Evolutionary conservation across 1,140 invertebrate species (phyloP).

Genomic region (Antheraea mylitta): DNA sequence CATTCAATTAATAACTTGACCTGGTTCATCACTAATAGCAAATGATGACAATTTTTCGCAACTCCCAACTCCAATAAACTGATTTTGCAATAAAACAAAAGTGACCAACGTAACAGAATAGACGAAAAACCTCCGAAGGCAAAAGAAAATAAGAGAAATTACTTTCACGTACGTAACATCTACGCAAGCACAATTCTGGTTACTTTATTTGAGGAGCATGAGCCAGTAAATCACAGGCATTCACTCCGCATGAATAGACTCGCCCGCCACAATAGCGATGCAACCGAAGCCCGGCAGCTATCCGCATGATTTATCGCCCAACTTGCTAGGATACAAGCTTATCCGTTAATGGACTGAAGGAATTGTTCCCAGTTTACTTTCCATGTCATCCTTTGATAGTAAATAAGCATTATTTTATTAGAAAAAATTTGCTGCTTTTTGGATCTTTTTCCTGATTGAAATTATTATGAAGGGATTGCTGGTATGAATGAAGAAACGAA

Average conservation of each 20-base stretch:
- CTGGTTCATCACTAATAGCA: too few relatives aligned
- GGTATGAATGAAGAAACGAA: too few relatives aligned
- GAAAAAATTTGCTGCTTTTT: too few relatives aligned
- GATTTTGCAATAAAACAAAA: neutral
- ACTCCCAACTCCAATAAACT: too few relatives aligned
- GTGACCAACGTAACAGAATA: neutral
- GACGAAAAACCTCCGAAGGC: neutral
- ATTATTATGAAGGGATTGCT: too few relatives aligned
- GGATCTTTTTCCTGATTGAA: too few relatives aligned
- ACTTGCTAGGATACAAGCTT: conserved; percentile 11
- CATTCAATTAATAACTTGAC: too few relatives aligned
- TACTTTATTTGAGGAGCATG: conserved; percentile 1
- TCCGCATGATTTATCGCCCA: conserved; percentile 14
- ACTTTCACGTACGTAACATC: neutral
- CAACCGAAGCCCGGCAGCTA: conserved; percentile 10
- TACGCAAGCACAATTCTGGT: neutral
- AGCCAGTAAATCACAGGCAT: conserved; percentile 11
- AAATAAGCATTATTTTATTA: neutral
- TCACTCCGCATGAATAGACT: conserved; percentile 12
- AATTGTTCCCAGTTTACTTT: conserved; percentile 7
- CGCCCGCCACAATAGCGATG: conserved; percentile 11
- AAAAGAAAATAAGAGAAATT: conserved; percentile 1
- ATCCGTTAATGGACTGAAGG: conserved; percentile 11
- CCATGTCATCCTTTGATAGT: neutral
- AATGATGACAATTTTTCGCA: too few relatives aligned